Base-by-base conservation (phyloP, 2,113 vertebrate genomes). In the Collichthys lucidus region DNA sequence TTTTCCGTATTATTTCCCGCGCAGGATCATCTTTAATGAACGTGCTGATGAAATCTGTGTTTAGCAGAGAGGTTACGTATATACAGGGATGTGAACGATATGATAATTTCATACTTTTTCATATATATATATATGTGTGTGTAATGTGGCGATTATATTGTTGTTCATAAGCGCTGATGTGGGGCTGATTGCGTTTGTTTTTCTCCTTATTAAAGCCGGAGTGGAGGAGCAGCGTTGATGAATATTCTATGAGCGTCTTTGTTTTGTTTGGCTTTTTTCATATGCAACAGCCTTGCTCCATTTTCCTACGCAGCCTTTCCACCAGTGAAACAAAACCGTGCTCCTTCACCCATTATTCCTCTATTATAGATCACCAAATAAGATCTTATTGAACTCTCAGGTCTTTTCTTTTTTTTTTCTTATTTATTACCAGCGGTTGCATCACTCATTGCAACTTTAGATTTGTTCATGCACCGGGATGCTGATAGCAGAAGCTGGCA, bases 151-250 rank as follows among this genome's bases (percentile, higher is more conserved):
- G n/a, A 87, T 92, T 86, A 84, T 77, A 65, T 77, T 90, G 85
- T 81, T 89, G 91, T 77, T 92, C 74, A 80, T 83, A 85, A 57
- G 42, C 19, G 17, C 86, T 81, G 88, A 88, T 86, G 64, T 87
- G 85, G 60, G 70, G 72, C 84, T 88, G 92, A 91, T 91, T 89
- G 79, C 89, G 85, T 90, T 93, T 88, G 86, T 92, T 90, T 89
- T 79, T 52, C 75, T 86, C 64, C 86, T 87, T 88, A 93, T 92
- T 92, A 83, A 91, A 90, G 83, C 79, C 55, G 0, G 69, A 80
- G 79, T 80, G 68, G 55, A 88, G 89, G 57, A 79, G 81, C 83
- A 70, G 76, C 64, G 42, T 61, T 75, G 63, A 91, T 93, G 88
- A 92, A 91, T 91, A 89, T 90, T 90, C 83, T 11, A 90, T 88